phyloP scores from a whole-genome alignment of 1,140 invertebrate species.

The Cheumatopsyche charites region DNA sequence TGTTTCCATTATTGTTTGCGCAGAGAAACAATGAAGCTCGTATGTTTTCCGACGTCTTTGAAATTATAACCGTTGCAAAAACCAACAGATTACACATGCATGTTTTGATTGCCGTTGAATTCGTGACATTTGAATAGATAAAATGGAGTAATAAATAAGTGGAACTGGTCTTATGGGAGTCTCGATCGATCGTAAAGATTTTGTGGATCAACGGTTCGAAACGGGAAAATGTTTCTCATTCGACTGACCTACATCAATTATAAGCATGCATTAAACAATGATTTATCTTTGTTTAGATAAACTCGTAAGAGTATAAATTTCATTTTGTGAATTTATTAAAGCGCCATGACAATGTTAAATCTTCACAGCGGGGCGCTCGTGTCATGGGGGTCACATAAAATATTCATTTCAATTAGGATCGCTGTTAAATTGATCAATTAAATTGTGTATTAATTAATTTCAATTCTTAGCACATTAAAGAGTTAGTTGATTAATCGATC shows the following conservation, averaged over 20 bases:
- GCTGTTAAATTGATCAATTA: slow-evolving; percentile 6
- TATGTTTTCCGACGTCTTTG: too few species aligned
- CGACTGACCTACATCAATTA: background rate
- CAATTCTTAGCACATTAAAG: background rate
- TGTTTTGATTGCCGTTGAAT: background rate
- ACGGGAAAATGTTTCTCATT: background rate
- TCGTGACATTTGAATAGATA: slow-evolving; percentile 2
- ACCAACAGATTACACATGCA: background rate
- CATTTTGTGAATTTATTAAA: too few species aligned
- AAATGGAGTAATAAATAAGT: background rate
- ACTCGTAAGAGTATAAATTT: too few species aligned
- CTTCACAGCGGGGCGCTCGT: background rate
- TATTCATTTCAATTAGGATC: background rate
- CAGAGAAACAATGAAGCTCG: background rate
- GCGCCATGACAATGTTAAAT: background rate
- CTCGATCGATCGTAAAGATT: slow-evolving; percentile 6
- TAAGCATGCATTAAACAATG: too few species aligned
- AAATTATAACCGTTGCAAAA: too few species aligned
- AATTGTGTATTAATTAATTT: slow-evolving; percentile 9
- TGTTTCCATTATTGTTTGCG: slow-evolving; percentile 5
- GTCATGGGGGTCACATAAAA: background rate
- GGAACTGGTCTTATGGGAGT: background rate
- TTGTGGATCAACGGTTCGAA: background rate
- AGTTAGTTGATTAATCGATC: background rate
- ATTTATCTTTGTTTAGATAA: too few species aligned